Conservation (phyloP, 1,140 invertebrate species). For the Babylonia areolata region DNA sequence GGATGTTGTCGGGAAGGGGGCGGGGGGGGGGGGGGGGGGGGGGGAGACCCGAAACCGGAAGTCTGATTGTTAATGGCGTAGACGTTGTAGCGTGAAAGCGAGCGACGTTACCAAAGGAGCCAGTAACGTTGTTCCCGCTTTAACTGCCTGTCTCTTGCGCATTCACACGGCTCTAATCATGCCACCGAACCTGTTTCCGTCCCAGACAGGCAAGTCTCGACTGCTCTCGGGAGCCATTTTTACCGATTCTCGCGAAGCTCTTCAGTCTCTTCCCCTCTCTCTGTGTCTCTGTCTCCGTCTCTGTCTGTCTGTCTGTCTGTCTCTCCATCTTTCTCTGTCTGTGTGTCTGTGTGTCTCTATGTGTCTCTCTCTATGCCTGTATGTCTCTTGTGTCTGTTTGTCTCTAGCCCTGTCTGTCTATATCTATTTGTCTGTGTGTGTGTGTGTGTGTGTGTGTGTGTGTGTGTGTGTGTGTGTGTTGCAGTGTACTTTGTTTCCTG, state of each 20-base stretch:
- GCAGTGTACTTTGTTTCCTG: too few species aligned
- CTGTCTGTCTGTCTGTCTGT: background rate
- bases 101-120: background rate
- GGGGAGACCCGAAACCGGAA: slow-evolving; percentile 5
- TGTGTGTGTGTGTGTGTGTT: too few species aligned
- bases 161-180: background rate
- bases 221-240: background rate
- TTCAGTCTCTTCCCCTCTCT: background rate
- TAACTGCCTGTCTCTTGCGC: background rate
- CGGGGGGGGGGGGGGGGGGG: too few species aligned
- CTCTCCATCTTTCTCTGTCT: slow-evolving; percentile 21
- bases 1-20: too few species aligned
- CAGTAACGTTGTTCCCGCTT: background rate
- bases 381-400: background rate
- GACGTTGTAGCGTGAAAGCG: background rate
- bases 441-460: too few species aligned
- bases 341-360: background rate
- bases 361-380: slow-evolving; percentile 24
- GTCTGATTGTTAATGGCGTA: background rate
- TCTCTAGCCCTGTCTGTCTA: too few species aligned
- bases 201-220: background rate
- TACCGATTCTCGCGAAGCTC: background rate
- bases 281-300: background rate
- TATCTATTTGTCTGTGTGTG: too few species aligned
- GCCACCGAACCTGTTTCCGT: background rate